Evolutionary conservation across 2,113 vertebrate genomes (phyloP), one percentile per base, ranked within the genome.

Genomic region (Plecturocebus donacophilus): DNA sequence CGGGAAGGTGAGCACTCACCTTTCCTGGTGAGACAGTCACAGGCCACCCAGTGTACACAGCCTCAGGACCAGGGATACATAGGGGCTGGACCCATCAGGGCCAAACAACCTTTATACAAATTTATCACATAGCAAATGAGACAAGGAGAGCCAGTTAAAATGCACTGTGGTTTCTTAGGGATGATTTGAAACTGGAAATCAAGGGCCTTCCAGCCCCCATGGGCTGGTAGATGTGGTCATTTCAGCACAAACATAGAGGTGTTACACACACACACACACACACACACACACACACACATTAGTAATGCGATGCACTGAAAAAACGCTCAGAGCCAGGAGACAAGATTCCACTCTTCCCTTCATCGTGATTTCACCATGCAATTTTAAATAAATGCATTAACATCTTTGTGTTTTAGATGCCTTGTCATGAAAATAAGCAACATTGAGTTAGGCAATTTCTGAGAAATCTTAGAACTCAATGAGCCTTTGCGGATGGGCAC

Each of bases 361-460:
- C 4, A 0, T 21, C 25, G 5, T 35, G 2, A 8, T 45, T 52
- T 68, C 2, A 2, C 19, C 40, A 1, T 0, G 0, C 16, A 19
- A 70, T 35, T 86, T 9, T 49, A 70, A 58, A n/a, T 1, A 19
- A 8, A 42, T 9, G 12, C 20, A 8, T 16, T 4, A 11, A 38
- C 40, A 35, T 20, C 32, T 85, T 27, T 47, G 30, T 38, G 45
- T 10, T 64, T 52, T 12, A 14, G 25, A 32, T 30, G 2, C 0
- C 66, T 75, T 5, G 0, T 14, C 7, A 19, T 49, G 42, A 76
- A 96, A 86, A 81, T 21, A 19, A 80, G 23, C 7, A 56, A 27
- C 20, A 52, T 3, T 6, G 54, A 77, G 7, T 54, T 6, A n/a
- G 70, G n/a, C 11, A 1, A 52, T 71, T 88, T 81, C 66, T 58